Percentiles rank a stretch among this genome's conserved stretches.
These are phyloP conservation scores for Eptatretus burgeri DNA, from an alignment of 2,113 vertebrate species.

Conservation along the genomic window DNA sequence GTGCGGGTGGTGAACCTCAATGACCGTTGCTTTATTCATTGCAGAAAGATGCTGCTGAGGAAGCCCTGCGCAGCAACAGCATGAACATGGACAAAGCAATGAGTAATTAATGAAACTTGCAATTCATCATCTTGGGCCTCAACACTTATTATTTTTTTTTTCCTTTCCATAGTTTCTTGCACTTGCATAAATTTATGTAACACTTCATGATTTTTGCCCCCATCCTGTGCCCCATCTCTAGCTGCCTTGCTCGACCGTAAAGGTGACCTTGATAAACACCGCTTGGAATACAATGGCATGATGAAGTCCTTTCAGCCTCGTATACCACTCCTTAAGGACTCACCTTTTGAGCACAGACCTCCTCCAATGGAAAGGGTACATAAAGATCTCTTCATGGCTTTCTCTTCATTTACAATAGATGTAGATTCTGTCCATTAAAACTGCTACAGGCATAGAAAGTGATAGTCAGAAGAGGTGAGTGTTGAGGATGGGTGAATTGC, in stretches of 20 bases:
- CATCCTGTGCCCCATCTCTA: constrained; percentile 10
- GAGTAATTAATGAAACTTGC: constrained; percentile 6
- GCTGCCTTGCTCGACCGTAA: constrained; percentile 57
- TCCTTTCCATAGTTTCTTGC: no score
- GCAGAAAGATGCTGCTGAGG: constrained; percentile 73
- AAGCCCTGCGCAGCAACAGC: constrained; percentile 56
- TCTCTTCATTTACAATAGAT: no score
- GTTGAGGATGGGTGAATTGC: no score
- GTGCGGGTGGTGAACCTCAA: constrained; percentile 2
- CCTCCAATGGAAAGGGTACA: background rate
- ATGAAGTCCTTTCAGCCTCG: constrained; percentile 48
- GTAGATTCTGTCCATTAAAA: no score
- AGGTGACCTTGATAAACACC: constrained; percentile 51
- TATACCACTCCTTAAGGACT: constrained; percentile 66
- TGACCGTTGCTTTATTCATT: constrained; percentile 12
- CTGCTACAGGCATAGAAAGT: no score
- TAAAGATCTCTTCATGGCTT: no score
- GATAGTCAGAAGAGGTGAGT: no score
- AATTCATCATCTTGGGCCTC: background rate
- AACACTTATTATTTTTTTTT: no score
- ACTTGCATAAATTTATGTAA: no score
- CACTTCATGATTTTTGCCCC: background rate
- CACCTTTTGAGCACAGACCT: constrained; percentile 50
- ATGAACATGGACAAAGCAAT: constrained; percentile 43
- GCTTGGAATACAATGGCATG: constrained; percentile 42